Evolutionary conservation across 2,797 vertebrate species (phyloP), one percentile per base, ranked within the genome.

Genomic region (Holocentrus rufus): DNA sequence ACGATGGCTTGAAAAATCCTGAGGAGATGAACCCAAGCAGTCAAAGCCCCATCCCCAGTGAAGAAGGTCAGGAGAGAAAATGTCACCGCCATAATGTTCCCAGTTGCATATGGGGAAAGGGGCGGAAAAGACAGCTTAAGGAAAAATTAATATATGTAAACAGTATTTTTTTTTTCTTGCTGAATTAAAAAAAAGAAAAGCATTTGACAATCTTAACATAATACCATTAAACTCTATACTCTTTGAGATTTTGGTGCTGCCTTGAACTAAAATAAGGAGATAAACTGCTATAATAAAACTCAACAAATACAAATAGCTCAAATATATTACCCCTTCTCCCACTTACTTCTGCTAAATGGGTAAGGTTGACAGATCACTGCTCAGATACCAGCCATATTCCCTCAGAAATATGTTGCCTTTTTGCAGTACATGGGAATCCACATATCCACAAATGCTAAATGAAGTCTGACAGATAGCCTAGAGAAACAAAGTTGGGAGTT

Each of bases 401-500:
- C 91, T 93, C 80, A 90, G 86, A 89, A 94, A 92, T 93, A 94
- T 92, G 92, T 92, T 96, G 96, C 95, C 95, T 96, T 94, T 95
- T 95, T 96, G 94, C 96, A 93, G 83, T 94, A 93, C 94, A 95
- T 93, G 94, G 95, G 94, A 96, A 96, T 95, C 94, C 93, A 89
- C 94, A 93, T 95, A 93, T 94, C 95, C 95, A 87, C 88, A 79
- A 93, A 95, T 93, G 94, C 93, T 95, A 98, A 99, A 98, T 98
- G 94, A 93, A 93, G 92, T 95, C 96, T 98, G 98, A 99, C 97
- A 98, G 96, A 95, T 99, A 93, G 96, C 97, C 97, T 93, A 91
- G 95, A 98, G 97, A 97, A 96, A 97, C 92, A 95, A 96, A 97
- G 95, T 97, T 97, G 95, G 91, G 94, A 97, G 95, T 93, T 93